Conservation (phyloP, 2,113 vertebrate genomes). For the Cinclus mexicanus region DNA sequence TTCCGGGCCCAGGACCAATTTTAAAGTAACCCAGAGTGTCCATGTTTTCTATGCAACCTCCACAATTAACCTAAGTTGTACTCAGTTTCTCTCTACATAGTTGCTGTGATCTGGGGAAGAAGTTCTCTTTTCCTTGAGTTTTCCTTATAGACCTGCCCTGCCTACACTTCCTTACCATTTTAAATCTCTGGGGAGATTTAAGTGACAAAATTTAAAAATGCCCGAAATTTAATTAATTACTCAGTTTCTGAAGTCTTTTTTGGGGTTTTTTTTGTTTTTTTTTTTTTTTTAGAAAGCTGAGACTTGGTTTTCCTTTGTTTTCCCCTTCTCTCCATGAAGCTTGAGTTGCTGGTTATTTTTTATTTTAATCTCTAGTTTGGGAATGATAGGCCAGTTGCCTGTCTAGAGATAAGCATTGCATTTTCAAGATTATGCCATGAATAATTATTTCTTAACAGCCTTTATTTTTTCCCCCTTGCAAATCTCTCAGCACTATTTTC, state of each 20-base stretch:
- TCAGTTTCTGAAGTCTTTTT: background rate
- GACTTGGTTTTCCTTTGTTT: background rate
- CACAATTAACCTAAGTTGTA: accelerated
- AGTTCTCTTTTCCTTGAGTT: background rate
- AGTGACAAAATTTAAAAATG: background rate
- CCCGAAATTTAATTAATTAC: background rate
- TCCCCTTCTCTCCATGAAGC: background rate
- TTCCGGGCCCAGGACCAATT: background rate
- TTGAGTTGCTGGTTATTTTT: background rate
- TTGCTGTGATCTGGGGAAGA: background rate
- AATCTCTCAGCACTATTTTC: background rate
- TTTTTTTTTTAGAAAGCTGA: background rate
- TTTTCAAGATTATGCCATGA: background rate
- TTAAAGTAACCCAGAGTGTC: background rate
- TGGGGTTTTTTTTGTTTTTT: no score
- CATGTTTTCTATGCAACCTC: background rate
- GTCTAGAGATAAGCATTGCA: background rate
- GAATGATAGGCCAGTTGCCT: background rate
- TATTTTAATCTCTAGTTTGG: background rate
- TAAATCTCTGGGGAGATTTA: background rate
- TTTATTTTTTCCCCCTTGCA: background rate
- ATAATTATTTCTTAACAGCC: background rate
- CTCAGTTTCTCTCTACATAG: background rate
- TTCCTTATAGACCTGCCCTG: background rate
- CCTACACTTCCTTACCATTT: background rate